Evolutionary conservation across 37 sponge, comb jelly and placozoan species (phyloP).

Genomic region (Lycopodina hypogea): DNA sequence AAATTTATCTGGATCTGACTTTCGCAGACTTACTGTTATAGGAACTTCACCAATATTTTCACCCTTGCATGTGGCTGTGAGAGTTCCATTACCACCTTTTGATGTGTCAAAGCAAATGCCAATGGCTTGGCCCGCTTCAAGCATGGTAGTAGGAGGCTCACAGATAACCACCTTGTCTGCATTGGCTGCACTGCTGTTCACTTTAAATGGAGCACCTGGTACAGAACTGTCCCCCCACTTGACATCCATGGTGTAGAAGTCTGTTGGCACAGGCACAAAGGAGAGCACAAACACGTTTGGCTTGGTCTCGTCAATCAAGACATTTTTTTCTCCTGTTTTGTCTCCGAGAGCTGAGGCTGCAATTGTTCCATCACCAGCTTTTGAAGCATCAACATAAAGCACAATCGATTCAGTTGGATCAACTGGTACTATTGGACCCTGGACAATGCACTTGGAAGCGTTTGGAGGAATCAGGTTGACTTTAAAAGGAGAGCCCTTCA

Average conservation of each 20-base stretch:
- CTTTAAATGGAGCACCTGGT: conserved; percentile 61
- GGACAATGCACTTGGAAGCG: conserved; percentile 46
- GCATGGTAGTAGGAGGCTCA: conserved; percentile 42
- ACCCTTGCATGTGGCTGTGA: conserved; percentile 55
- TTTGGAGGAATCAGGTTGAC: conserved; percentile 51
- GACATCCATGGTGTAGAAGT: conserved; percentile 48
- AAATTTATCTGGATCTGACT: conserved; percentile 19
- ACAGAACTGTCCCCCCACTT: conserved; percentile 40
- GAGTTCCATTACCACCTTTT: conserved; percentile 35
- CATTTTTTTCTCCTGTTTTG: conserved; percentile 11
- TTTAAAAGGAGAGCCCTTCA: conserved; percentile 52
- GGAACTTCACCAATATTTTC: conserved; percentile 50
- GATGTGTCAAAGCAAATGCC: conserved; percentile 41
- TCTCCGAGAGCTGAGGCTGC: conserved; percentile 36
- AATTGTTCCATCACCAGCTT: conserved; percentile 64
- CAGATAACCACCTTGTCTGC: conserved; percentile 41
- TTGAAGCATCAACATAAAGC: conserved; percentile 40
- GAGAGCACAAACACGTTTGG: conserved; percentile 30
- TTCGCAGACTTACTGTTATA: conserved; percentile 28
- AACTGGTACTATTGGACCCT: conserved; percentile 37
- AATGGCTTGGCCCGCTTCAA: conserved; percentile 51
- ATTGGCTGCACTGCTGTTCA: conserved; percentile 33
- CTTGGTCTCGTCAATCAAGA: conserved; percentile 28
- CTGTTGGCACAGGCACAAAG: conserved; percentile 30
- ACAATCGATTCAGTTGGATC: conserved; percentile 15